Percentiles rank a stretch among this genome's conserved stretches.
Conservation (phyloP, 2,113 vertebrate genomes). For the Hoplias malabaricus region DNA sequence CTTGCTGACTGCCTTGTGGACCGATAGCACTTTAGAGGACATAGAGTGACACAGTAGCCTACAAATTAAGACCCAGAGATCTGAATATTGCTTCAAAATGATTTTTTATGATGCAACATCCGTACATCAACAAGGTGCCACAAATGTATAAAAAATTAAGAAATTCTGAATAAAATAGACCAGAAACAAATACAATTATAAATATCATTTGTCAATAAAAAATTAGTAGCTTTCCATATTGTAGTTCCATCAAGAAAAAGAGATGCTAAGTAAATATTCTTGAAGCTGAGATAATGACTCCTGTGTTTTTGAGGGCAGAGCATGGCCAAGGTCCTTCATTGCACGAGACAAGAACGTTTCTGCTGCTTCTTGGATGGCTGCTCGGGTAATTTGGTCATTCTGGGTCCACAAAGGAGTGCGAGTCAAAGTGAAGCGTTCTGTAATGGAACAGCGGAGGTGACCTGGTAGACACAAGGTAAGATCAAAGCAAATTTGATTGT, state of each 20-base stretch:
- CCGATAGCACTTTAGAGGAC: no score
- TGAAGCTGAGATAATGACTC: constrained; percentile 77
- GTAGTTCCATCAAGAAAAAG: constrained; percentile 53
- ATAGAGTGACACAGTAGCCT: no score
- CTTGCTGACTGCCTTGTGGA: no score
- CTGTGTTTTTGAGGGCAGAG: constrained; percentile 73
- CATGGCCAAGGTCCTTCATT: constrained; percentile 67
- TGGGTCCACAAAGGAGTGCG: constrained; percentile 68
- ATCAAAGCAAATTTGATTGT: no score
- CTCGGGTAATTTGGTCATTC: constrained; percentile 68
- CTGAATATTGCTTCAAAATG: no score
- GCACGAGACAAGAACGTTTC: constrained; percentile 72
- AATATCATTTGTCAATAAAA: background rate
- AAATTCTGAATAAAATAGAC: background rate
- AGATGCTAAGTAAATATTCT: constrained; percentile 67
- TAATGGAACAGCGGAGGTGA: constrained; percentile 55
- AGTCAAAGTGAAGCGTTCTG: constrained; percentile 50
- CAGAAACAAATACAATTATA: background rate
- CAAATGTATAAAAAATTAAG: background rate
- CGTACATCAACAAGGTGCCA: no score
- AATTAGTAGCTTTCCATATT: background rate
- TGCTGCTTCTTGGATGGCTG: constrained; percentile 71
- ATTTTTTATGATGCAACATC: no score
- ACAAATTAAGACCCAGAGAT: no score
- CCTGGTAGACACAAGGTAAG: constrained; percentile 50